Percentiles rank a stretch among this genome's conserved stretches.
These are phyloP conservation scores for Xiphophorus maculatus DNA, from an alignment of 2,113 vertebrate genomes.

Conservation along the genomic window DNA sequence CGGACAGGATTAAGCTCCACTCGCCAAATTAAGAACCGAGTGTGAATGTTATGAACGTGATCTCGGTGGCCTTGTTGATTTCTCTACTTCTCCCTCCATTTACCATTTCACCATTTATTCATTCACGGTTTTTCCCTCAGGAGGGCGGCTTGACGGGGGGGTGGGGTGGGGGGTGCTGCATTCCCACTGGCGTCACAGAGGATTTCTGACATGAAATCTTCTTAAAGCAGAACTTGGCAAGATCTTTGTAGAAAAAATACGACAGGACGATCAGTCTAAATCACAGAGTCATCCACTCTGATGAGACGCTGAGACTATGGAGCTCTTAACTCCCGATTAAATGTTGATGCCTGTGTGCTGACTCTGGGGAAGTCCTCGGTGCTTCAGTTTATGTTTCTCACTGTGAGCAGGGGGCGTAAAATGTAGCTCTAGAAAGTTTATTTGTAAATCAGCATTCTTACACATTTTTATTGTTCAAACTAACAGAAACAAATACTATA, in stretches of 20 bases:
- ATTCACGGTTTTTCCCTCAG: conserved; percentile 22
- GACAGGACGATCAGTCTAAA: conserved; percentile 36
- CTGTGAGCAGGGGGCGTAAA: too few relatives aligned
- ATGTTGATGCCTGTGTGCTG: conserved; percentile 18
- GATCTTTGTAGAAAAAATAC: conserved; percentile 20
- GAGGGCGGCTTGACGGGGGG: neutral
- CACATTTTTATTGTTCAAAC: too few relatives aligned
- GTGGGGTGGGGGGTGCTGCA: neutral
- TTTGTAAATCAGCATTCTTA: too few relatives aligned
- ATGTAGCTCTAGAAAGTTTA: too few relatives aligned
- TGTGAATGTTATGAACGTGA: conserved; percentile 36
- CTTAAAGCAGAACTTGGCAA: conserved; percentile 61
- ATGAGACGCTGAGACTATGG: conserved; percentile 53
- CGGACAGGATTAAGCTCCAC: conserved; percentile 43
- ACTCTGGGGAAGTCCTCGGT: conserved; percentile 10
- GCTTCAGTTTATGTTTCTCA: neutral
- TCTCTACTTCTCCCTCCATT: conserved; percentile 26
- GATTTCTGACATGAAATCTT: conserved; percentile 62
- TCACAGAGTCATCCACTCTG: conserved; percentile 49
- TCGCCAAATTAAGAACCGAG: conserved; percentile 53
- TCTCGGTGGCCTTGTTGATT: conserved; percentile 25
- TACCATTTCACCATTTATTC: conserved; percentile 7
- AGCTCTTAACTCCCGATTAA: conserved; percentile 33
- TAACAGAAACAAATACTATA: too few relatives aligned
- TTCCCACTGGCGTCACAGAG: conserved; percentile 37